These are phyloP conservation scores for Metallyticus violacea DNA, from an alignment of 2,888 invertebrate species.

Conservation along the genomic window DNA sequence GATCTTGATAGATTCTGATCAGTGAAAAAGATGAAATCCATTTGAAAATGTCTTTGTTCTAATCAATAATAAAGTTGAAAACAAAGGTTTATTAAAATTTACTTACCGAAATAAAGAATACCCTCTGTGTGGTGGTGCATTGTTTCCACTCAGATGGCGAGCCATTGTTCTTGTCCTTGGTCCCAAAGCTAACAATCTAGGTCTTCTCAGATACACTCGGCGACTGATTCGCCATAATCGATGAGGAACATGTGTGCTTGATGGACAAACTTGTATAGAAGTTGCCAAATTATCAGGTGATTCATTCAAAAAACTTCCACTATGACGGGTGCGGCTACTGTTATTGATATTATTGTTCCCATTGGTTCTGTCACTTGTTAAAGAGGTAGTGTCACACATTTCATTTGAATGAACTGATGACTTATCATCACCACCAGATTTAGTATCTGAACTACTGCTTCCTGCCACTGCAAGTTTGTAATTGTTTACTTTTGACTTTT, in stretches of 20 bases:
- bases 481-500: neutral
- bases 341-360: no score
- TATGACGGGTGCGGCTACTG: neutral
- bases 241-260: conserved; percentile 19
- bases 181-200: conserved; percentile 34
- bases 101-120: neutral
- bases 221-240: conserved; percentile 36
- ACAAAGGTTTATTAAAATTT: neutral
- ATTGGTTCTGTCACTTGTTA: neutral
- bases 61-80: neutral
- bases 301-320: neutral
- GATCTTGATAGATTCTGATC: no score
- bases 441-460: neutral
- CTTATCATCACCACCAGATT: neutral
- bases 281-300: neutral
- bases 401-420: neutral
- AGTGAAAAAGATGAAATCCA: no score
- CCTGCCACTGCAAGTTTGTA: neutral
- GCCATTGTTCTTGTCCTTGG: neutral
- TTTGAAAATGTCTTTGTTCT: no score
- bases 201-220: conserved; percentile 35
- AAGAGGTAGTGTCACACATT: neutral
- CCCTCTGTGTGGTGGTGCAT: neutral
- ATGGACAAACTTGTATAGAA: neutral
- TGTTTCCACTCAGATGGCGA: neutral